Conservation (phyloP, 2,113 vertebrate genomes). For the Ibidorhyncha struthersii region DNA sequence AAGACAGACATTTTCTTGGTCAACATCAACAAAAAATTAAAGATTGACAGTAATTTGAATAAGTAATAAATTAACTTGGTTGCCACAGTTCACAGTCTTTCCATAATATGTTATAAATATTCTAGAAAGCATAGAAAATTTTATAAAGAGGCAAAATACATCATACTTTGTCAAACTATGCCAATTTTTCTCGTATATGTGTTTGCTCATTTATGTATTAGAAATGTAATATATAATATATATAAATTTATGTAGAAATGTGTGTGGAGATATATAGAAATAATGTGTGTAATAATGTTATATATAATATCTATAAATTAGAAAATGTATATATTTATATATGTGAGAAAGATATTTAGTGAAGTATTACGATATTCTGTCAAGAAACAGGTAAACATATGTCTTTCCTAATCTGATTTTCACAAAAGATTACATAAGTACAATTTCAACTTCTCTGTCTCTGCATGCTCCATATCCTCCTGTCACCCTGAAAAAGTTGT, state of each 20-base stretch:
- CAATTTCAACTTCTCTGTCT: conserved; percentile 12
- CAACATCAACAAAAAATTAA: neutral
- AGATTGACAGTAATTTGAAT: neutral
- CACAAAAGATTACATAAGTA: neutral
- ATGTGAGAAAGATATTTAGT: neutral
- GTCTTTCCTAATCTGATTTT: neutral
- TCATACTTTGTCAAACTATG: neutral
- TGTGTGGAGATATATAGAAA: neutral
- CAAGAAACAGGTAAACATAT: neutral
- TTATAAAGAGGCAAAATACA: neutral
- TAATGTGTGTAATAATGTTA: neutral
- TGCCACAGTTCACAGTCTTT: neutral
- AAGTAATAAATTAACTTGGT: neutral
- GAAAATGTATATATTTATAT: neutral
- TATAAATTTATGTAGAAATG: neutral
- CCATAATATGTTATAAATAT: neutral
- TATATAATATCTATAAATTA: neutral
- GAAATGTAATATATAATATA: neutral
- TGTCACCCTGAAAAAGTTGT: conserved; percentile 80
- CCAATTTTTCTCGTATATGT: neutral
- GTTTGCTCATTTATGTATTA: neutral
- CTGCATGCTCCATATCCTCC: neutral
- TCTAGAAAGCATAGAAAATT: neutral
- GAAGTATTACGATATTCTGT: neutral
- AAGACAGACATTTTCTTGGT: neutral